Base-by-base conservation (phyloP, 2,113 vertebrate genomes). In the Ochotona princeps region DNA sequence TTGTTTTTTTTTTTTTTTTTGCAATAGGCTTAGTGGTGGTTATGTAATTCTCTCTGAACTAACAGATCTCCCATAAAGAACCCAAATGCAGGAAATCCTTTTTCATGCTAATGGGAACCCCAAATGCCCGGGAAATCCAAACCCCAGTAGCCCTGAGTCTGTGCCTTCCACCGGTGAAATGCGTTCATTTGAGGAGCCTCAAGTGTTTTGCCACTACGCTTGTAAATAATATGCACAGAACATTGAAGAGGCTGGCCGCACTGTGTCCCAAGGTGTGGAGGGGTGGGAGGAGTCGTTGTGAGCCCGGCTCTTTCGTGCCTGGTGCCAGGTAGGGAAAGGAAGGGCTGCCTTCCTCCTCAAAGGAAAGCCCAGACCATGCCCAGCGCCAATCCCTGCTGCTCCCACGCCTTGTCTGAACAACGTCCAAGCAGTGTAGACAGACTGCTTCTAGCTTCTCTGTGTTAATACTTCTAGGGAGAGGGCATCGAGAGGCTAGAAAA, bases 31-130 rank as follows among this genome's bases (percentile, higher is more conserved):
- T 89, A 32, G 8, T 25, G 74, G 89, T 73, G 61, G 82, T 96
- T 96, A 87, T 66, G 32, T 93, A 92, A 96, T 89, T 89, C 3
- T 13, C 17, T 86, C 78, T 69, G 51, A 94, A 70, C 25, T 95
- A 88, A 90, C 61, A 83, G 17, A 67, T 54, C 28, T 9, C 72
- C n/a, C 32, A 32, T 14, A 49, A 21, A 66, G 67, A 89, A 83
- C 73, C 61, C 54, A 91, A 66, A 70, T n/a, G 44, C 44, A 35
- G 47, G 66, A 44, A 91, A 44, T 67, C 63, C 67, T 38, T 86
- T 82, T 72, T 92, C 35, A 26, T 47, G 18, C 30, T 47, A 38
- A 26, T 35, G 11, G 57, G 11, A 20, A 17, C 54, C 20, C 8
- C 1, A 28, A 75, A 81, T 32, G 63, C 47, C 28, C 12, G 57